Percentiles rank a stretch among this genome's conserved stretches.
phyloP scores from a whole-genome alignment of 2,113 vertebrate species.

The Bostrychus sinensis region DNA sequence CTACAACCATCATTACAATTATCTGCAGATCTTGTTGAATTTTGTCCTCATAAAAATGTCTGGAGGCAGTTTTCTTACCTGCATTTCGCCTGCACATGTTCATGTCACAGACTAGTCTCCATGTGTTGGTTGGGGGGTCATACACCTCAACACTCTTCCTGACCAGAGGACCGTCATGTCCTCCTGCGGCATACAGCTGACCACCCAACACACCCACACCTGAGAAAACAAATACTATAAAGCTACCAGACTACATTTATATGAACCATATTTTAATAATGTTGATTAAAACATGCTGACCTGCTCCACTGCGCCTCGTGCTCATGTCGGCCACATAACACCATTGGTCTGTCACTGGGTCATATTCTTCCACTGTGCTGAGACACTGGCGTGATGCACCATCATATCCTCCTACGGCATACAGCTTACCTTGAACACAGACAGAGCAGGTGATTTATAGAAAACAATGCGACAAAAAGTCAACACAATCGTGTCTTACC shows the following conservation, averaged over 20 bases:
- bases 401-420: slow-evolving; percentile 94
- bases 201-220: slow-evolving; percentile 92
- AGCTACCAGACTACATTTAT: no score
- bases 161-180: slow-evolving; percentile 93
- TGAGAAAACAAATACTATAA: slow-evolving; percentile 53
- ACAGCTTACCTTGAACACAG: slow-evolving; percentile 85
- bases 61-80: slow-evolving; percentile 75
- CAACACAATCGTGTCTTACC: slow-evolving; percentile 76
- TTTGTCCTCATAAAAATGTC: neutral
- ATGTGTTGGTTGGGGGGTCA: slow-evolving; percentile 87
- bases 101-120: slow-evolving; percentile 96
- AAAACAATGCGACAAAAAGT: neutral
- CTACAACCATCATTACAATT: no score
- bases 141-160: slow-evolving; percentile 97
- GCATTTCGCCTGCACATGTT: slow-evolving; percentile 97
- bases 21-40: neutral
- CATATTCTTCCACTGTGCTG: slow-evolving; percentile 94
- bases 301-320: slow-evolving; percentile 95
- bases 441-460: neutral
- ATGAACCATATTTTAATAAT: neutral
- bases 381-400: slow-evolving; percentile 96
- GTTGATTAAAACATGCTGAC: slow-evolving; percentile 69
- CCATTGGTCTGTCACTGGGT: slow-evolving; percentile 92
- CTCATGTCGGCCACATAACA: slow-evolving; percentile 93
- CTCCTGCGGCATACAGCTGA: slow-evolving; percentile 91